phyloP scores from a whole-genome alignment of 2,797 vertebrate species.

The Tinamus major region DNA sequence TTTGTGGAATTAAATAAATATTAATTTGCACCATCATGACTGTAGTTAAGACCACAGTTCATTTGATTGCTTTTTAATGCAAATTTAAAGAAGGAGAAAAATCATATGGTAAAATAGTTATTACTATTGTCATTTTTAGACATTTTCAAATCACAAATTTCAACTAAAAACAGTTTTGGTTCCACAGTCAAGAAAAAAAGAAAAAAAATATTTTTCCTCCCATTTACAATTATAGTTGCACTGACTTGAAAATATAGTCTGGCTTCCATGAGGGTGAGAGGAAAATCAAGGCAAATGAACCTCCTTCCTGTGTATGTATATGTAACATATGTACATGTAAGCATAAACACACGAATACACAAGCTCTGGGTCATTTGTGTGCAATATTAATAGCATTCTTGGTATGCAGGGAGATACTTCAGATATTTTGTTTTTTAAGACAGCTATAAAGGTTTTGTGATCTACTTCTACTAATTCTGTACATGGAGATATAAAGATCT shows the following conservation, averaged over 20 bases:
- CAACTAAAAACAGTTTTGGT: not conserved
- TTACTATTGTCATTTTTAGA: not conserved
- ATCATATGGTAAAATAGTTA: not conserved
- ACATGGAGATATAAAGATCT: not conserved
- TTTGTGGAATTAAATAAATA: not conserved
- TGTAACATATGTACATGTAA: not conserved
- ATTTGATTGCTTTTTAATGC: not conserved
- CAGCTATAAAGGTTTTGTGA: fast-evolving
- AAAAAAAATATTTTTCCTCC: not conserved
- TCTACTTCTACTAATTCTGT: not conserved
- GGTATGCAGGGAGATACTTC: not conserved
- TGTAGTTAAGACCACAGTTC: not conserved
- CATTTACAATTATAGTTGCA: not conserved
- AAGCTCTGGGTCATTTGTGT: not conserved
- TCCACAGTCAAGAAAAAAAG: not conserved
- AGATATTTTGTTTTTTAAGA: not conserved
- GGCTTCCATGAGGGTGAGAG: not conserved
- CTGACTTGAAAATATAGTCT: not conserved
- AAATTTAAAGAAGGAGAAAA: not conserved
- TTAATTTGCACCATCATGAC: not conserved
- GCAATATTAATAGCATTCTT: not conserved
- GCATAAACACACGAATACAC: not conserved
- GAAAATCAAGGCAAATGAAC: not conserved
- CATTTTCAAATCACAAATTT: not conserved
- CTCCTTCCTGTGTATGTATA: not conserved